Conservation (phyloP, 2,888 invertebrate species). For the Sphecodes monilicornis region DNA sequence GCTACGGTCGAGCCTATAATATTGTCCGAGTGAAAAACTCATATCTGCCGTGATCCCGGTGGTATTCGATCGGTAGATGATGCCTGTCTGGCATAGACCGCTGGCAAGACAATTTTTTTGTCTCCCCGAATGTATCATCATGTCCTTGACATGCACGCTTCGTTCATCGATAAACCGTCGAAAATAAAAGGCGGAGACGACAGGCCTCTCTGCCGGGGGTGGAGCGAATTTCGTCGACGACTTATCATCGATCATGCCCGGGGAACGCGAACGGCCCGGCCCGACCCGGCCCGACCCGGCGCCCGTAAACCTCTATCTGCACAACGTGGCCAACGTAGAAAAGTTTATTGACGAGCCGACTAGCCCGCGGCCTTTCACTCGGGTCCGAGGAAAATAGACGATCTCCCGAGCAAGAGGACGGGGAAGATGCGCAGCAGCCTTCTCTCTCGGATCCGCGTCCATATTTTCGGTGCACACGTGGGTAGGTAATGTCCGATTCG, state of each 20-base stretch:
- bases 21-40: conserved; percentile 25
- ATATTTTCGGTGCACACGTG: conserved; percentile 55
- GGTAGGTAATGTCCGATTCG: conserved; percentile 56
- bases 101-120: conserved; percentile 44
- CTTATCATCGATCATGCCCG: conserved; percentile 56
- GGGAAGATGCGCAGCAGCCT: neutral
- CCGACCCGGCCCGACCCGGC: neutral
- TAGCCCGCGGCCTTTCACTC: conserved; percentile 52
- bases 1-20: conserved; percentile 44
- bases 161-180: conserved; percentile 46
- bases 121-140: conserved; percentile 53
- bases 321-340: conserved; percentile 30
- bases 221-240: conserved; percentile 58
- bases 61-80: conserved; percentile 51
- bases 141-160: conserved; percentile 51
- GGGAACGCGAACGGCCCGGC: conserved; percentile 32
- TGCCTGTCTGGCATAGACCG: neutral
- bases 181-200: conserved; percentile 35
- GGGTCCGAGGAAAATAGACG: conserved; percentile 45
- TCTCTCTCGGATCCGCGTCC: conserved; percentile 19
- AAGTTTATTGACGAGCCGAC: conserved; percentile 53
- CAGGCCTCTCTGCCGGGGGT: neutral
- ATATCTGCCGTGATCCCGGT: conserved; percentile 9
- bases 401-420: neutral
- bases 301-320: conserved; percentile 61